Base-by-base conservation (phyloP, 2,113 vertebrate species). In the Tricholaema leucomelas region DNA sequence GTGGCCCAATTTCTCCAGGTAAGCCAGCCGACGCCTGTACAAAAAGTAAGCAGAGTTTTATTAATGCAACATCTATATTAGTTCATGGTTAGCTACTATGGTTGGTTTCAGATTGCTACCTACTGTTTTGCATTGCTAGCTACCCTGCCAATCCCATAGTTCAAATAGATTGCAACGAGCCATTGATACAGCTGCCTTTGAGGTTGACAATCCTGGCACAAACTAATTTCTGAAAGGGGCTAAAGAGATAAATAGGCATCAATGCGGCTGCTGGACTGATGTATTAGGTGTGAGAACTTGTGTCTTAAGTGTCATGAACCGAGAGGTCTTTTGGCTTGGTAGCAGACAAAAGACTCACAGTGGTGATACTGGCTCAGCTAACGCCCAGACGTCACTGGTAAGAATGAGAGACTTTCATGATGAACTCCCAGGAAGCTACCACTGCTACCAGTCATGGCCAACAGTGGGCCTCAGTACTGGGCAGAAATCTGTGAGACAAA, bases 21-120 rank as follows among this genome's bases (percentile, higher is more conserved):
- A 98, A 97, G 65, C 99, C 99, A 66, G 96, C 54, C 61, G 98
- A 97, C 92, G 99, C 99, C 99, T 99, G 92, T 30, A 94, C 25
- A 96, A 67, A 90, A 93, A 90, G 71, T 71, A 95, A 80, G 9
- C 14, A 55, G 25, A 61, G 6, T 80, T 67, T 58, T 36, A 30
- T 54, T 58, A 56, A 54, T 14, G 40, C 10, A 19, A 24, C 42
- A 13, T 25, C 67, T 33, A 2, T 9, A 35, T 8, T 4, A 27
- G 55, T 5, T 38, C 35, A 59, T 21, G 30, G 60, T 4, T 77
- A 63, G 69, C 40, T 46, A 20, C 42, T 15, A 16, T 42, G 42
- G 42, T 16, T 42, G 14, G 21, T 56, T 87, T 85, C 61, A 8
- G 24, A 63, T 59, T 52, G 33, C 14, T 64, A 38, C 35, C 44